A percentile compares a stretch with the other conserved stretches of the same genome.
These are phyloP conservation scores for Tetramorium alpestre DNA, from an alignment of 1,140 invertebrate species.

Conservation along the genomic window DNA sequence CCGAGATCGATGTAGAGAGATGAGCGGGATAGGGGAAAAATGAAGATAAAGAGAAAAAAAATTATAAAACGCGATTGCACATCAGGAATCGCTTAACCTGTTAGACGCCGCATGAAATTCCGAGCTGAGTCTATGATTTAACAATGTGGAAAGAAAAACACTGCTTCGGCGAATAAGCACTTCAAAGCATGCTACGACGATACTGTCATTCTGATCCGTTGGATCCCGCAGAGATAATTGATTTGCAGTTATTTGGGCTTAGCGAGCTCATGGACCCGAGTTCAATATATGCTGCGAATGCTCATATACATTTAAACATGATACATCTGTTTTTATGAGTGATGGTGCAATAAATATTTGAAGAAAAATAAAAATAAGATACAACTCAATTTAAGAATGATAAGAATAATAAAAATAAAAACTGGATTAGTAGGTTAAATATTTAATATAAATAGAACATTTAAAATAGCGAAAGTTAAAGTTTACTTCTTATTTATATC, in stretches of 20 bases:
- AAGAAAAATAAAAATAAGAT: background rate
- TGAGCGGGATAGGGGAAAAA: slow-evolving; percentile 2
- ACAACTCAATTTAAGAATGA: background rate
- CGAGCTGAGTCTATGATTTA: slow-evolving; percentile 38
- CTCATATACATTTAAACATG: background rate
- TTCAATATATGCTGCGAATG: background rate
- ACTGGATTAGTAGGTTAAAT: background rate
- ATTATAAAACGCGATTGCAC: slow-evolving; percentile 63
- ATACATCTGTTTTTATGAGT: background rate
- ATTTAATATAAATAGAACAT: background rate
- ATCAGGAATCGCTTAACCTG: slow-evolving; percentile 57
- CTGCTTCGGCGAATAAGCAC: background rate
- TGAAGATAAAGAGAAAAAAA: slow-evolving; percentile 24
- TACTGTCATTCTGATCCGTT: slow-evolving; percentile 3
- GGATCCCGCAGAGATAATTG: background rate
- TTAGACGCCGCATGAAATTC: slow-evolving; percentile 53
- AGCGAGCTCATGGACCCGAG: background rate
- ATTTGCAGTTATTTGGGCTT: slow-evolving; percentile 6
- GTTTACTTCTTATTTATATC: background rate
- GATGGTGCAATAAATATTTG: background rate
- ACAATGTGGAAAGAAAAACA: slow-evolving; percentile 66
- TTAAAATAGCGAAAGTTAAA: background rate
- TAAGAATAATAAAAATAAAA: background rate
- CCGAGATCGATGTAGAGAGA: background rate
- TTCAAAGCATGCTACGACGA: slow-evolving; percentile 18